Evolutionary conservation across 2,888 invertebrate genomes (phyloP), one percentile per base, ranked within the genome.

Genomic region (Fabriciana adippe): DNA sequence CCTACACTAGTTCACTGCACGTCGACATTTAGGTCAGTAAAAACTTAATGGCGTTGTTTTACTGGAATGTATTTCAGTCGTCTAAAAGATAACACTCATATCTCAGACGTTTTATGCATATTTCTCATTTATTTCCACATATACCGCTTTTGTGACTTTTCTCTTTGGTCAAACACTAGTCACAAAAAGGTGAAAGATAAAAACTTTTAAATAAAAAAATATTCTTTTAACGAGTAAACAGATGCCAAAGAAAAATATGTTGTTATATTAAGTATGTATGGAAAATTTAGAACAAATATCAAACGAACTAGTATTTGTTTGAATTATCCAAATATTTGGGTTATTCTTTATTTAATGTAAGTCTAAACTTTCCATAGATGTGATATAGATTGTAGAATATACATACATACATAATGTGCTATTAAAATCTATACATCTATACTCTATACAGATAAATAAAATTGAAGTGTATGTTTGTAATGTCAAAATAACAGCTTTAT

Each of bases 21-120:
- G 35, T 51, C 61, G 2, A 41, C 51, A 61, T 61, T 61, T 51
- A 61, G 51, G 61, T 61, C 61, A 50, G 61, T 61, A 41, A 53
- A 61, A 61, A 53, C 11, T 51, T 61, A 41, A 61, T 61, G 21
- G 41, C 51, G 51, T 51, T 61, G 51, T 41, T 61, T 61, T 61
- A 21, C 14, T n/a, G 50, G 1, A 51, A 18, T 61, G 11, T 61
- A 35, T 51, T 61, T 51, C 35, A 41, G 35, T 35, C 61, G 61
- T 21, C 14, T 35, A 51, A 61, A 61, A 61, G 51, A 61, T 61
- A 53, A 50, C 51, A 41, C 51, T 61, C 61, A 41, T 61, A 53
- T 53, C 61, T 51, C 61, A 41, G 16, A 41, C 16, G 61, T 53
- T 61, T 61, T 51, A 50, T 61, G 51, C 35, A 61, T 53, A 61